These are phyloP conservation scores for Tringa solitaria DNA, from an alignment of 2,113 vertebrate species.

Conservation along the genomic window DNA sequence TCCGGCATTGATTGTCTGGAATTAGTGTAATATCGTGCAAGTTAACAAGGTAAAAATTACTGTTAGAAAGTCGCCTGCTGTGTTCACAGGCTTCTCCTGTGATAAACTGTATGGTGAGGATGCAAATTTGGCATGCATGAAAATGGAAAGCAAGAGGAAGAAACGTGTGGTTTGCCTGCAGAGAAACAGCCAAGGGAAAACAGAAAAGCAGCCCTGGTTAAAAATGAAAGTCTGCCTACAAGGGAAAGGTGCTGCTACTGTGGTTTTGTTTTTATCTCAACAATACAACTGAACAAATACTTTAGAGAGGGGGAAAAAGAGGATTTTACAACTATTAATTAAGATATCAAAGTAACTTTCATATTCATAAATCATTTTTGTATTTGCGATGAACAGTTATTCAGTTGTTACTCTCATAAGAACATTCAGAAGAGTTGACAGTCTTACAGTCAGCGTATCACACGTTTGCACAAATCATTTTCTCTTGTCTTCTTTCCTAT, in stretches of 20 bases:
- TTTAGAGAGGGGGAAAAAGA: neutral
- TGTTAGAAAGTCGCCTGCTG: neutral
- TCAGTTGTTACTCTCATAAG: neutral
- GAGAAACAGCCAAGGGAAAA: neutral
- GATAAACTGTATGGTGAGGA: neutral
- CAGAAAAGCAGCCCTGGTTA: neutral
- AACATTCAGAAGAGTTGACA: neutral
- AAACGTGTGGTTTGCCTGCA: neutral
- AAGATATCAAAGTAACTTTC: neutral
- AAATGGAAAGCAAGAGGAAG: neutral
- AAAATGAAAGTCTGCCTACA: neutral
- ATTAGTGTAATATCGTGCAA: neutral
- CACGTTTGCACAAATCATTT: neutral
- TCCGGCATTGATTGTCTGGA: neutral
- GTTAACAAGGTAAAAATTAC: slow-evolving; percentile 10
- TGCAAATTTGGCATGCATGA: neutral
- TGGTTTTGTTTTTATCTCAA: neutral
- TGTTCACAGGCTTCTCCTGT: neutral
- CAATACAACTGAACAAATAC: neutral
- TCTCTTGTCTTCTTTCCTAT: neutral
- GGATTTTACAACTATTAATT: neutral
- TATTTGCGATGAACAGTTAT: neutral
- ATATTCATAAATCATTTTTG: neutral
- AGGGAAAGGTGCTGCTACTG: neutral
- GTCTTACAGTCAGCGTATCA: neutral